Percentiles rank a stretch among this genome's conserved stretches.
Evolutionary conservation across 2,888 invertebrate species (phyloP).

Genomic region (Lysandra coridon): DNA sequence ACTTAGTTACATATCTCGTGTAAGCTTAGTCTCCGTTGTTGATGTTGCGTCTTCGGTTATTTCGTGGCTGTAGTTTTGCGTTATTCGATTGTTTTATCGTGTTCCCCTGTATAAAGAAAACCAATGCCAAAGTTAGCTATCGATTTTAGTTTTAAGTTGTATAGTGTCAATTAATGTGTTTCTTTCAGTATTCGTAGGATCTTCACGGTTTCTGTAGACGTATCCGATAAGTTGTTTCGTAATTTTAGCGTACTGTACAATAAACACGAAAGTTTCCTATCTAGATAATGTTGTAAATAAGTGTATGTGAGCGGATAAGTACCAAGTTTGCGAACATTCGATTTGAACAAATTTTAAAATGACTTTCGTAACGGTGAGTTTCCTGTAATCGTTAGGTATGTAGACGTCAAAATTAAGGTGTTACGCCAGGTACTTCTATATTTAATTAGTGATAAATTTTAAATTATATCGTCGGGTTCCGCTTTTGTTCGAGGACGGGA

Average conservation of each 20-base stretch:
- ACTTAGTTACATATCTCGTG: slow-evolving; percentile 72
- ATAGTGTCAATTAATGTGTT: slow-evolving; percentile 78
- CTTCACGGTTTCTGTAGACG: slow-evolving; percentile 70
- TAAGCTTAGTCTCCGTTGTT: slow-evolving; percentile 69
- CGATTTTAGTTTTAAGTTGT: slow-evolving; percentile 76
- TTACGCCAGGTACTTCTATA: slow-evolving; percentile 66
- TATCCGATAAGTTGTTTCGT: slow-evolving; percentile 67
- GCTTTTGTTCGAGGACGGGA: slow-evolving; percentile 52
- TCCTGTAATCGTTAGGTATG: slow-evolving; percentile 75
- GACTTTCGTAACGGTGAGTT: slow-evolving; percentile 70
- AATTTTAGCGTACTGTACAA: slow-evolving; percentile 73
- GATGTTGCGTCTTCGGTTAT: slow-evolving; percentile 67
- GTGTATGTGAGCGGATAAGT: slow-evolving; percentile 68
- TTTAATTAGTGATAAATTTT: slow-evolving; percentile 66
- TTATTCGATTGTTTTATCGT: slow-evolving; percentile 71
- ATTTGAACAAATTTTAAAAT: slow-evolving; percentile 58
- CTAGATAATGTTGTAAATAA: slow-evolving; percentile 75
- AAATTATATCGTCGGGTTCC: slow-evolving; percentile 51
- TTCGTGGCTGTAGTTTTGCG: slow-evolving; percentile 62
- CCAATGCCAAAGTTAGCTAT: slow-evolving; percentile 80
- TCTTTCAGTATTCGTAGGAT: slow-evolving; percentile 77
- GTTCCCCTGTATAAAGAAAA: slow-evolving; percentile 75
- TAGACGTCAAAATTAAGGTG: slow-evolving; percentile 76
- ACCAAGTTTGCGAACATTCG: slow-evolving; percentile 67
- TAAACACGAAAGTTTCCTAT: slow-evolving; percentile 78